Evolutionary conservation across 2,113 vertebrate species (phyloP).

Genomic region (Tretioscincus oriximinensis): DNA sequence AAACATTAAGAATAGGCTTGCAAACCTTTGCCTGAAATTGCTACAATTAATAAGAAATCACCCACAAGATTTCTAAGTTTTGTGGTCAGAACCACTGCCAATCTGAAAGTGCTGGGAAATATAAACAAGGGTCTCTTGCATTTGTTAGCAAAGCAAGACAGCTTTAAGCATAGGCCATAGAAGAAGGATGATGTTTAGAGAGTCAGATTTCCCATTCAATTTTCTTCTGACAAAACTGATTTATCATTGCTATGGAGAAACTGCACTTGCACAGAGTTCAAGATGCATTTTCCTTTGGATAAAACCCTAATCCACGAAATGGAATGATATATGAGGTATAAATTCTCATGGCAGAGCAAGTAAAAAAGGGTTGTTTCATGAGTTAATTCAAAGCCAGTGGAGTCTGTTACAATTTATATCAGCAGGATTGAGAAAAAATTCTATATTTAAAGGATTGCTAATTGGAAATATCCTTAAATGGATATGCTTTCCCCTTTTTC

Average conservation of each 20-base stretch:
- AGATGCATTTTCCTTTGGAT: conserved; percentile 46
- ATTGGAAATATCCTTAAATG: neutral
- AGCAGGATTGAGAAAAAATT: neutral
- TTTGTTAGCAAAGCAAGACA: conserved; percentile 2
- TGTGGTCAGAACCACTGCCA: too few species aligned
- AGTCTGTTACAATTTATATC: neutral
- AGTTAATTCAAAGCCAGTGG: conserved; percentile 37
- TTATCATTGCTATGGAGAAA: conserved; percentile 23
- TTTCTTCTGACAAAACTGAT: conserved; percentile 27
- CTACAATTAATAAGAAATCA: too few species aligned
- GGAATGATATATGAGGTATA: conserved; percentile 50
- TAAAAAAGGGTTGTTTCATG: conserved; percentile 22
- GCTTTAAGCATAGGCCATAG: neutral
- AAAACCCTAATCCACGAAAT: conserved; percentile 28
- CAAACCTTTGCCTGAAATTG: too few species aligned
- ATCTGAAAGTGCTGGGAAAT: too few species aligned
- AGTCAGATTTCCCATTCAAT: conserved; percentile 31
- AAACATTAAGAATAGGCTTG: too few species aligned
- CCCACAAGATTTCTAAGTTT: too few species aligned
- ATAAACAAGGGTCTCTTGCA: neutral
- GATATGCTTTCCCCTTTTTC: too few species aligned
- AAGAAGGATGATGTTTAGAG: conserved; percentile 11
- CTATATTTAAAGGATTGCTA: neutral
- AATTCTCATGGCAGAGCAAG: conserved; percentile 44
- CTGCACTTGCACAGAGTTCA: conserved; percentile 39